A percentile compares a stretch with the other conserved stretches of the same genome.
Evolutionary conservation across 1,140 invertebrate species (phyloP).

Genomic region (Arctopsyche grandis): DNA sequence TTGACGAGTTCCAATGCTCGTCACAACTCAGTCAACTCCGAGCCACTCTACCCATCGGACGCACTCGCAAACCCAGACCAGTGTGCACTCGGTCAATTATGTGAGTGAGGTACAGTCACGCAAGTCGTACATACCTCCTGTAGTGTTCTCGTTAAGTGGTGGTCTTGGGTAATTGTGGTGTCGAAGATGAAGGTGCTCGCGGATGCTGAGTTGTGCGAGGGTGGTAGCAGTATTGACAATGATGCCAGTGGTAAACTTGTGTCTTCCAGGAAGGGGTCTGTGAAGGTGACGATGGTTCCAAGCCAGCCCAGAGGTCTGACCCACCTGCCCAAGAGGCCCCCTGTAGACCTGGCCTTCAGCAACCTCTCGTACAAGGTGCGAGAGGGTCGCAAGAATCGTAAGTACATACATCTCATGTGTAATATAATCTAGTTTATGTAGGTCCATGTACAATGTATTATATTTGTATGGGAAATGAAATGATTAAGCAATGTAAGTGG

Average conservation of each 20-base stretch:
- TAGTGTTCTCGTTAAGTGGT: too few relatives aligned
- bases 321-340: constrained; percentile 84
- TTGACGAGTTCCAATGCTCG: too few relatives aligned
- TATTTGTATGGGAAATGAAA: too few relatives aligned
- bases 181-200: background rate
- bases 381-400: constrained; percentile 74
- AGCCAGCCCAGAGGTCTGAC: constrained; percentile 80
- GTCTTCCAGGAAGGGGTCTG: constrained; percentile 66
- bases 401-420: constrained; percentile 65
- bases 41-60: too few relatives aligned
- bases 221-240: background rate
- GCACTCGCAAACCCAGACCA: too few relatives aligned
- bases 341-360: constrained; percentile 88
- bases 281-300: constrained; percentile 73
- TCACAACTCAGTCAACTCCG: too few relatives aligned
- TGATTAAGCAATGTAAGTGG: too few relatives aligned
- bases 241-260: constrained; percentile 40
- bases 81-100: too few relatives aligned
- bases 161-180: too few relatives aligned
- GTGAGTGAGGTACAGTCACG: too few relatives aligned
- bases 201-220: constrained; percentile 6
- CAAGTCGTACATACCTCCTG: too few relatives aligned
- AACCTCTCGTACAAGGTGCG: constrained; percentile 87
- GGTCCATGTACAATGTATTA: too few relatives aligned
- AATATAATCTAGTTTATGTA: background rate